These are phyloP conservation scores for Drosophila parvula DNA, from an alignment of 1,140 invertebrate genomes.

Conservation along the genomic window DNA sequence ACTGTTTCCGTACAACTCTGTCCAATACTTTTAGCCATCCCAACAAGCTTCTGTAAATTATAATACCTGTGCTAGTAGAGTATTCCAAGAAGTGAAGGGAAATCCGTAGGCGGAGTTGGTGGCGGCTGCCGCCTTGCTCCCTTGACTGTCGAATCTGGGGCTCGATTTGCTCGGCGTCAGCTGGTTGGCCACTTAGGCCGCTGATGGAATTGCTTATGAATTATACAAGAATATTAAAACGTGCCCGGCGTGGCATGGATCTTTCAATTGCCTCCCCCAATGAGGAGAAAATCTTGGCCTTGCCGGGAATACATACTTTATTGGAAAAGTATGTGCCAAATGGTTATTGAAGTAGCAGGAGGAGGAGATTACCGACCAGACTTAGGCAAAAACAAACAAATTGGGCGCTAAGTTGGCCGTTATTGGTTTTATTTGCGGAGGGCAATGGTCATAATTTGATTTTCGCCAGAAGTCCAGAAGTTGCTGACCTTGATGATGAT, in stretches of 20 bases:
- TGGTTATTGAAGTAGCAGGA: constrained; percentile 62
- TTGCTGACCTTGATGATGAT: constrained; percentile 62
- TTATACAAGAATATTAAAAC: constrained; percentile 84
- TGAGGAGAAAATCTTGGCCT: constrained; percentile 24
- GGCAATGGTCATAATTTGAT: constrained; percentile 57
- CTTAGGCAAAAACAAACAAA: constrained; percentile 58
- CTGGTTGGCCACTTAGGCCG: constrained; percentile 83
- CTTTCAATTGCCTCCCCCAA: constrained; percentile 59
- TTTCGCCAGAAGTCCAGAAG: constrained; percentile 50
- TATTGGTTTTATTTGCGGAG: constrained; percentile 68
- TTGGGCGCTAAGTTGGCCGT: constrained; percentile 78
- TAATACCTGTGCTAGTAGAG: background rate
- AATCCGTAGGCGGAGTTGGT: constrained; percentile 12
- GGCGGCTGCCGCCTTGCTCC: background rate
- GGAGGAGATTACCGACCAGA: background rate
- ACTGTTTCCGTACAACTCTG: too few relatives aligned
- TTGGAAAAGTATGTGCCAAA: constrained; percentile 82
- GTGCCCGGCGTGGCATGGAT: constrained; percentile 49
- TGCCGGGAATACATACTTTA: constrained; percentile 72
- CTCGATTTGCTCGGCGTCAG: constrained; percentile 71
- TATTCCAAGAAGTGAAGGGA: constrained; percentile 7
- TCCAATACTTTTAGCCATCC: too few relatives aligned
- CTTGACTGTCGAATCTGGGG: constrained; percentile 27
- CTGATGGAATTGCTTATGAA: constrained; percentile 84
- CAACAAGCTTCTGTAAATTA: too few relatives aligned